Conservation (phyloP, 1,140 invertebrate species). For the Trichoplusia ni region DNA sequence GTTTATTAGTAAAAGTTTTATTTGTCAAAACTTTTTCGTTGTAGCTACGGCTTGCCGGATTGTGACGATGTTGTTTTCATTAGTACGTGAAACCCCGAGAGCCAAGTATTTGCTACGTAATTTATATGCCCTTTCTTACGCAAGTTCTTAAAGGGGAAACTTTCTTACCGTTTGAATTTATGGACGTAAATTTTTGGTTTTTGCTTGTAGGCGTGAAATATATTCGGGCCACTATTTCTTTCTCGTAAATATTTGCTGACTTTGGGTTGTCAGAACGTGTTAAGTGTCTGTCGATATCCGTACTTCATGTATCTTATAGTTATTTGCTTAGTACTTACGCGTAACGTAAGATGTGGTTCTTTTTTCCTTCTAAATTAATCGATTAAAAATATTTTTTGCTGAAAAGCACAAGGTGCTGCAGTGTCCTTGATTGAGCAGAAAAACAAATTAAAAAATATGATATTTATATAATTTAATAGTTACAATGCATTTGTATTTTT, state of each 20-base stretch:
- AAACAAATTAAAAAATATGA: too few species aligned
- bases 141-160: conserved; percentile 32
- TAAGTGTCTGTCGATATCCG: too few species aligned
- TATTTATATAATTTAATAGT: too few species aligned
- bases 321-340: too few species aligned
- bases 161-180: conserved; percentile 35
- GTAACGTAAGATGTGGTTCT: too few species aligned
- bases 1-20: conserved; percentile 18
- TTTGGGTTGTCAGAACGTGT: too few species aligned
- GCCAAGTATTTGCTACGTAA: conserved; percentile 38
- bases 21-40: conserved; percentile 36
- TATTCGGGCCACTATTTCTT: neutral
- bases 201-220: conserved; percentile 9
- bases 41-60: conserved; percentile 25
- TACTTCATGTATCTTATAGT: too few species aligned
- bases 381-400: too few species aligned
- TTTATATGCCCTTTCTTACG: conserved; percentile 47
- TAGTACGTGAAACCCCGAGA: conserved; percentile 29
- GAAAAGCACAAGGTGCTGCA: too few species aligned
- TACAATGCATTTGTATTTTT: too few species aligned
- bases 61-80: conserved; percentile 51
- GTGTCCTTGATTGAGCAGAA: too few species aligned
- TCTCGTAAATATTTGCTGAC: neutral
- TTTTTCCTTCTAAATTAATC: too few species aligned
- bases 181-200: conserved; percentile 23